Evolutionary conservation across 2,113 vertebrate genomes (phyloP), one percentile per base, ranked within the genome.

Genomic region (Trogon melanurus): DNA sequence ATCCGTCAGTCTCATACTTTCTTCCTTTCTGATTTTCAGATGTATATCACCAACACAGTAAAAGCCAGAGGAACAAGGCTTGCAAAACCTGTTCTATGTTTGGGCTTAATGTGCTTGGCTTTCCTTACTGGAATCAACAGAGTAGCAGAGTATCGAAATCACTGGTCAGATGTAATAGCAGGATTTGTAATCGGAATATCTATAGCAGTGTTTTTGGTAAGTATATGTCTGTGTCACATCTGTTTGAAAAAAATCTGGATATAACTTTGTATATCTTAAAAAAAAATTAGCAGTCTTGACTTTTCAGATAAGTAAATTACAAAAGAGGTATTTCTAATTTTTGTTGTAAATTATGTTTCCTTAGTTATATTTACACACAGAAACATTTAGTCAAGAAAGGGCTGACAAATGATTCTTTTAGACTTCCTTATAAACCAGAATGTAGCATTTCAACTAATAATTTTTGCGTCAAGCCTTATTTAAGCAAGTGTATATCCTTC

Each of bases 81-180:
- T 90, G 99, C 99, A 91, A 99, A 99, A 94, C 99, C 99, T 4
- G 98, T 99, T 79, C 96, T 99, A 48, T 99, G 99, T 78, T 98
- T 99, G 79, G 98, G 99, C 26, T 98, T 99, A 94, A 98, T 99
- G 98, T 99, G 99, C 88, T 96, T 99, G 98, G 99, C 99, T 62
- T 99, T 99, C 91, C 98, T 99, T 91, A 99, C 99, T 32, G 99
- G 99, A 91, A 98, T 99, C 94, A 99, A 99, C 98, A 98, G 99
- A 88, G 99, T 99, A 96, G 99, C 99, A 45, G 99, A 99, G 94
- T 99, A 99, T 97, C 98, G 99, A 74, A 99, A 99, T 98, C 99
- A 99, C 92, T 99, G 99, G 99, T 98, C 99, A 13, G 99, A 99
- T 83, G 99, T 99, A 97, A 99, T 99, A 93, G 99, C 99, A 27